These are phyloP conservation scores for Pectinophora gossypiella DNA, from an alignment of 1,140 invertebrate genomes.

Conservation along the genomic window DNA sequence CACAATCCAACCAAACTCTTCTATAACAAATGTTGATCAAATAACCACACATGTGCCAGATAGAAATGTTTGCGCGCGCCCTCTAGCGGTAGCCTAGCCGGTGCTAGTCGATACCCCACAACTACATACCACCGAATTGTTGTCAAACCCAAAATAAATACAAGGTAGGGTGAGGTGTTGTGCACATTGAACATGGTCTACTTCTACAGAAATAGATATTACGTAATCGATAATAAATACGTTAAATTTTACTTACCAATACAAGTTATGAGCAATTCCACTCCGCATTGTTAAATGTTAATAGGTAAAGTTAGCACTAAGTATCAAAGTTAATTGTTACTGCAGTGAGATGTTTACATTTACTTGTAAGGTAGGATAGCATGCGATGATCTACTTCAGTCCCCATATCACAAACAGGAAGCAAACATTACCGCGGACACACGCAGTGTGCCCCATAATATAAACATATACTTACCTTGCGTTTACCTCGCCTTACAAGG, in stretches of 20 bases:
- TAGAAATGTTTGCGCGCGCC: not conserved
- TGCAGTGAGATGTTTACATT: not conserved
- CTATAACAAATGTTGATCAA: slow-evolving; percentile 7
- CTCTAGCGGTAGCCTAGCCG: slow-evolving; percentile 3
- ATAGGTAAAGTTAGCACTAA: not conserved
- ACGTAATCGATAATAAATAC: slow-evolving; percentile 26
- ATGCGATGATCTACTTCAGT: slow-evolving; percentile 12
- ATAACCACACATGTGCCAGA: slow-evolving; percentile 24
- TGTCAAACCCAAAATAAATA: slow-evolving; percentile 7
- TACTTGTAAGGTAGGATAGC: slow-evolving; percentile 1
- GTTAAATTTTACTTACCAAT: slow-evolving; percentile 43
- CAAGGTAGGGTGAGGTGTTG: slow-evolving; percentile 23
- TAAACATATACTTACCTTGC: slow-evolving; percentile 49
- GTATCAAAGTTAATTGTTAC: not conserved
- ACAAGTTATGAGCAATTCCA: slow-evolving; percentile 27
- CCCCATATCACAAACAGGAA: slow-evolving; percentile 47
- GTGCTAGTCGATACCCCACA: too few species aligned
- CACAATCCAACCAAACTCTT: slow-evolving; percentile 19
- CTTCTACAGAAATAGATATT: slow-evolving; percentile 18
- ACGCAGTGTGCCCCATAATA: not conserved
- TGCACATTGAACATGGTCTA: slow-evolving; percentile 30
- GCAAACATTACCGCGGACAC: slow-evolving; percentile 20
- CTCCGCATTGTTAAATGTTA: slow-evolving; percentile 11
- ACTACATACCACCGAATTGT: too few species aligned
- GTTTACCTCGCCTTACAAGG: slow-evolving; percentile 64